Evolutionary conservation across 2,797 vertebrate species (phyloP), one percentile per base, ranked within the genome.

Genomic region (Rhynchotus rufescens): DNA sequence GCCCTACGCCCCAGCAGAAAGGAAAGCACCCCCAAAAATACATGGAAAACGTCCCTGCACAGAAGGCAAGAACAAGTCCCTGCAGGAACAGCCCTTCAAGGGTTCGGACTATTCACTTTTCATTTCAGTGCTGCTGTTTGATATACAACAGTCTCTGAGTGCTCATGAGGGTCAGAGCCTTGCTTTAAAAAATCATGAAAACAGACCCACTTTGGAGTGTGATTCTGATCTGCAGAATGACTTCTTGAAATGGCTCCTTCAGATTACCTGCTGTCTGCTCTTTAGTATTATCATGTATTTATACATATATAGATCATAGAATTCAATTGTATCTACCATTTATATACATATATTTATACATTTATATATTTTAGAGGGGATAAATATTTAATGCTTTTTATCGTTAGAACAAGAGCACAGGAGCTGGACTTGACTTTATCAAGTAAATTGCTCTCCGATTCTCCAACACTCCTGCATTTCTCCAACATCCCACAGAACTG

Each of bases 171-270:
- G 73, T 88, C 42, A 61, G 75, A 66, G 22, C 62, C 76, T 66
- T 84, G 28, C 54, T 87, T 85, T 38, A 80, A 83, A 80, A 91
- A 83, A 36, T 64, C 66, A 83, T 45, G 88, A 89, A 94, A 91
- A 7, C 79, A 92, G 90, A 95, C 90, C 88, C 64, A 81, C 75
- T 79, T 95, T 94, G 7, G 64, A 79, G 32, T 16, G 40, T 54
- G 71, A 90, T 95, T 92, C 86, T 91, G 90, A 83, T 91, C 94
- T 95, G 91, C 84, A 87, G 74, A 95, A 85, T 2, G 44, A 88
- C 93, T 89, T 90, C 59, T 93, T 88, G 80, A 92, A 96, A 95
- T 73, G 88, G 90, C 88, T 83, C 32, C 80, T 90, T 79, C 62
- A 34, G 71, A 84, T 74, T 73, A 88, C 62, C 84, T 88, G 59